A percentile compares a stretch with the other conserved stretches of the same genome.
Conservation (phyloP, 2,888 invertebrate species). For the Diaperis boleti region DNA sequence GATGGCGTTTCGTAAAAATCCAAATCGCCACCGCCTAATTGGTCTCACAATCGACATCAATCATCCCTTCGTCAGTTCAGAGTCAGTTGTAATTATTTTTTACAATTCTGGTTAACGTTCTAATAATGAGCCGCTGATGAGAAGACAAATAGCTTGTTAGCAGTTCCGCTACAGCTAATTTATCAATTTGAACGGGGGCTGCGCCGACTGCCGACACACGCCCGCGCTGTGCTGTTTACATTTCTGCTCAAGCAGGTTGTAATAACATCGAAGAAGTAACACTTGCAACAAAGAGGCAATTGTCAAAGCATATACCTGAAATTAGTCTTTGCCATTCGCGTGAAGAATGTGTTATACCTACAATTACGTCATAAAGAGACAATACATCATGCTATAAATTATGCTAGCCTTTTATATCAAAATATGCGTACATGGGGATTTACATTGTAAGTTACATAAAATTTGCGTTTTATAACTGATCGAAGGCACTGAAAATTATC, state of each 20-base stretch:
- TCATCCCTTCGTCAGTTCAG: slow-evolving; percentile 24
- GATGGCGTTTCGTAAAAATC: slow-evolving; percentile 20
- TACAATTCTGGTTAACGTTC: slow-evolving; percentile 37
- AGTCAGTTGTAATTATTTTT: slow-evolving; percentile 39
- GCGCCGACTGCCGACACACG: slow-evolving; percentile 43
- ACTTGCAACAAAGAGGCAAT: slow-evolving; percentile 6
- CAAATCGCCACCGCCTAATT: slow-evolving; percentile 35
- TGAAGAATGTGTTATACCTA: not conserved
- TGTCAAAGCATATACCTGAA: not conserved
- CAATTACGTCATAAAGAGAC: not conserved
- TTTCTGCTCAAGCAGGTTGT: slow-evolving; percentile 41
- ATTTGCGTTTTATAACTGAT: no score
- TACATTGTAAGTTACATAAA: no score
- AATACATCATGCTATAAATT: no score
- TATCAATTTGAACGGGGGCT: slow-evolving; percentile 53
- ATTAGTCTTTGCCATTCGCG: not conserved
- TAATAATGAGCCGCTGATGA: slow-evolving; percentile 47
- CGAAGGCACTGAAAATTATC: no score
- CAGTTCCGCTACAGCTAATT: slow-evolving; percentile 51
- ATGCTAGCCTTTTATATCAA: no score
- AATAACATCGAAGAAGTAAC: slow-evolving; percentile 10
- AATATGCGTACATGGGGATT: not conserved
- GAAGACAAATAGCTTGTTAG: slow-evolving; percentile 58
- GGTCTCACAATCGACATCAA: slow-evolving; percentile 25
- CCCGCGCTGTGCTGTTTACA: slow-evolving; percentile 47